phyloP scores from a whole-genome alignment of 2,797 vertebrate species.

The Sebastes vulpes region DNA sequence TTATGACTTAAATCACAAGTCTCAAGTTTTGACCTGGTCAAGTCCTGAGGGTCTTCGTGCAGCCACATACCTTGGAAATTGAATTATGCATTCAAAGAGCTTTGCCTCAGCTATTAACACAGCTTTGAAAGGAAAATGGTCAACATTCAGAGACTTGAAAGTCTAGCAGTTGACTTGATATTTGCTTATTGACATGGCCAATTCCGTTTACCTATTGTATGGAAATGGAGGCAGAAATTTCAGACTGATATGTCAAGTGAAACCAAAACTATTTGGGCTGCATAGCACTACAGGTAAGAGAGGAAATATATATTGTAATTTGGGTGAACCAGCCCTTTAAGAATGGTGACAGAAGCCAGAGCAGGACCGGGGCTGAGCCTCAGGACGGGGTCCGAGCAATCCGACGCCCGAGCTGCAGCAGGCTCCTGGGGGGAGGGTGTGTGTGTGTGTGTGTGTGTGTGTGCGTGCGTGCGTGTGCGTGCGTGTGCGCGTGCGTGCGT shows the following conservation, averaged over 20 bases:
- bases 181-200: background rate
- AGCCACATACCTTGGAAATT: background rate
- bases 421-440: background rate
- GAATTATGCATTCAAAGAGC: background rate
- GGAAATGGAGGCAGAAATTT: no score
- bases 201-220: no score
- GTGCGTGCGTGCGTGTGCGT: background rate
- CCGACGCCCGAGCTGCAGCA: background rate
- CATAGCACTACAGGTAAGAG: no score
- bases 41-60: background rate
- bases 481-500: background rate
- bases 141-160: background rate
- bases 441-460: conserved; percentile 9
- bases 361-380: background rate
- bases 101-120: background rate
- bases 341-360: background rate
- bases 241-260: no score
- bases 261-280: no score
- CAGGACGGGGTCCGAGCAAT: background rate
- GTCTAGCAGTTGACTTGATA: no score
- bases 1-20: background rate
- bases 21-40: background rate
- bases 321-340: background rate
- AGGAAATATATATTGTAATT: no score
- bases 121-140: background rate